Evolutionary conservation across 2,888 invertebrate species (phyloP).

Genomic region (Yponomeuta cagnagella): DNA sequence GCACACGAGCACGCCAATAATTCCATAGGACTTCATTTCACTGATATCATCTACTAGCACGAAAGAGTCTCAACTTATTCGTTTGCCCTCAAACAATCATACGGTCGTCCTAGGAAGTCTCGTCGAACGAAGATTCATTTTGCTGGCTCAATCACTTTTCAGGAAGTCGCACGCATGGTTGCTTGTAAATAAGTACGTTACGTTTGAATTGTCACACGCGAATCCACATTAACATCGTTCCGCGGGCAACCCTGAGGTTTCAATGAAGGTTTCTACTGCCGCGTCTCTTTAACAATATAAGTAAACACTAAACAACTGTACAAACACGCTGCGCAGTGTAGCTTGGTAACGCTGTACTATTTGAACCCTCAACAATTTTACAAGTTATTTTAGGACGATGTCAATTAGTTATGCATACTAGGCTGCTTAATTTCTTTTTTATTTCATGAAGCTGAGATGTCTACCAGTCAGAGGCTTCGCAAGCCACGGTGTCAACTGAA

Average conservation of each 20-base stretch:
- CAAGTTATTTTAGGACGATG: neutral
- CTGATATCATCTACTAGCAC: neutral
- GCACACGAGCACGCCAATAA: neutral
- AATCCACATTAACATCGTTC: slow-evolving; percentile 4
- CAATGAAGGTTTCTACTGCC: neutral
- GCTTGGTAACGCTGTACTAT: neutral
- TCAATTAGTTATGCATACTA: neutral
- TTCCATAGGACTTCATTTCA: slow-evolving; percentile 7
- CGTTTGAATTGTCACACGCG: slow-evolving; percentile 2
- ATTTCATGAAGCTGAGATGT: neutral
- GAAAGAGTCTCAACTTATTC: neutral
- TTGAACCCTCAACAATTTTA: neutral
- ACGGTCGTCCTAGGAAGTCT: neutral
- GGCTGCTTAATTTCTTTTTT: neutral
- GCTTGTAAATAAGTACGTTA: neutral
- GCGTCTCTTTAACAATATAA: neutral
- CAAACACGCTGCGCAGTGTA: neutral
- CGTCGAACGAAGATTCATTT: neutral
- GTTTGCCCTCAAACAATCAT: neutral
- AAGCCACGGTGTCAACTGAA: slow-evolving; percentile 10
- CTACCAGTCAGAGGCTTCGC: neutral
- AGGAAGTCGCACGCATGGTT: slow-evolving; percentile 4
- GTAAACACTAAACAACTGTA: neutral
- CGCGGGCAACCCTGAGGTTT: neutral
- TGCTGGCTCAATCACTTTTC: neutral